These are phyloP conservation scores for Aeoliscus strigatus DNA, from an alignment of 2,797 vertebrate genomes.

Conservation along the genomic window DNA sequence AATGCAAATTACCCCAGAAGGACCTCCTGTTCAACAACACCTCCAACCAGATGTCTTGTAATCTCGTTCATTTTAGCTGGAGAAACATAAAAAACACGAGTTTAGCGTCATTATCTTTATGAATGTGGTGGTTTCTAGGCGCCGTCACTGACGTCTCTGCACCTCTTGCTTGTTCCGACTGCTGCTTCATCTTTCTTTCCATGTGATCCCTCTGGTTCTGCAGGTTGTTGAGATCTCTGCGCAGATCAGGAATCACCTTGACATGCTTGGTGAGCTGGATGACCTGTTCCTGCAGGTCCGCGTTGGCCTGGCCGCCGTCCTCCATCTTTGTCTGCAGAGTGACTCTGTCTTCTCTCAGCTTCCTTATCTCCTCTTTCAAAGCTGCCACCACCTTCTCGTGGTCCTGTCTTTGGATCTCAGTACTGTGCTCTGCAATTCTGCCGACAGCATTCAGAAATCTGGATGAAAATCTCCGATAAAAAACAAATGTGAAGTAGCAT, in stretches of 20 bases:
- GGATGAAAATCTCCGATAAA: neutral
- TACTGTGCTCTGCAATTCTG: constrained; percentile 88
- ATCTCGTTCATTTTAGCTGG: constrained; percentile 86
- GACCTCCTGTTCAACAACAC: constrained; percentile 80
- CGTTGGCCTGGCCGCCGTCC: constrained; percentile 64
- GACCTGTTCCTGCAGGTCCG: constrained; percentile 81
- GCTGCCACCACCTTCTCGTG: constrained; percentile 78
- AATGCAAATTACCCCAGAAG: constrained; percentile 77
- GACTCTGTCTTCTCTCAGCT: constrained; percentile 77
- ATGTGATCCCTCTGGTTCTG: constrained; percentile 80
- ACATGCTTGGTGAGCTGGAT: constrained; percentile 81
- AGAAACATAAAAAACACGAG: constrained; percentile 17
- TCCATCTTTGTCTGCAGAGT: constrained; percentile 75
- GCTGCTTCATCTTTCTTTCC: constrained; percentile 80
- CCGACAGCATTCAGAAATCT: constrained; percentile 4
- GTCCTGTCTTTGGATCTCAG: constrained; percentile 81
- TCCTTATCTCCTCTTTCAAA: constrained; percentile 80
- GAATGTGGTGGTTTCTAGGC: neutral
- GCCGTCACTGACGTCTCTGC: constrained; percentile 1
- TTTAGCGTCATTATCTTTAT: no score
- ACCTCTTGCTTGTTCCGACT: constrained; percentile 88
- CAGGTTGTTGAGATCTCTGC: constrained; percentile 85
- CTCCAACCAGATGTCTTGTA: constrained; percentile 82
- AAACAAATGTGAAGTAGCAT: no score
- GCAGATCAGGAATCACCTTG: constrained; percentile 86